These are phyloP conservation scores for Passer domesticus DNA, from an alignment of 2,113 vertebrate species.

Conservation along the genomic window DNA sequence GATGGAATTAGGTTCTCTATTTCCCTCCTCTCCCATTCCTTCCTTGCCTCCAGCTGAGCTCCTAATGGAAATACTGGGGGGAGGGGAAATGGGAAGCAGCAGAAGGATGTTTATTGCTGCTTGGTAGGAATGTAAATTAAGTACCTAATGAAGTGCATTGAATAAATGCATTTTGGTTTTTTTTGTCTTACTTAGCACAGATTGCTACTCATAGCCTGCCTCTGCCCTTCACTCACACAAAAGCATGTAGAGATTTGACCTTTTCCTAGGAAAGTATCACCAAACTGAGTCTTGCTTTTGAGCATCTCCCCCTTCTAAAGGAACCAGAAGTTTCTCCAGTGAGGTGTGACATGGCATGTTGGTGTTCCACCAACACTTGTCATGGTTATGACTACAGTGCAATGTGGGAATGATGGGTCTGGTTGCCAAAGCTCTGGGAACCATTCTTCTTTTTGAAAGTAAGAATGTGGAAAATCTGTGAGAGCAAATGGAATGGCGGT, in stretches of 20 bases:
- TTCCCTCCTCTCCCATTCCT: not conserved
- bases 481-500: not conserved
- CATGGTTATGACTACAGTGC: not conserved
- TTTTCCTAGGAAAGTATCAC: not conserved
- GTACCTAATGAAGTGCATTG: constrained; percentile 11
- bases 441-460: not conserved
- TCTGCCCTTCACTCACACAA: not conserved
- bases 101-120: constrained; percentile 23
- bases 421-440: not conserved
- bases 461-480: not conserved
- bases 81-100: not conserved
- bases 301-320: not conserved
- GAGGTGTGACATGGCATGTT: not conserved
- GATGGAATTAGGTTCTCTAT: not conserved
- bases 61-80: not conserved
- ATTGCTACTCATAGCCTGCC: not conserved
- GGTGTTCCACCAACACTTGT: not conserved
- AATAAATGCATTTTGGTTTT: not conserved
- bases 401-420: not conserved
- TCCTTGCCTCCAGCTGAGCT: constrained; percentile 33
- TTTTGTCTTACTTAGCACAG: not conserved
- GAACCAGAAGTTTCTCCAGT: not conserved
- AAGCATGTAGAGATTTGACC: not conserved
- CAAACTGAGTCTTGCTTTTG: not conserved
- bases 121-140: constrained; percentile 40